A percentile compares a stretch with the other conserved stretches of the same genome.
Evolutionary conservation across 1,140 invertebrate genomes (phyloP).

Genomic region (Homalodisca vitripennis): DNA sequence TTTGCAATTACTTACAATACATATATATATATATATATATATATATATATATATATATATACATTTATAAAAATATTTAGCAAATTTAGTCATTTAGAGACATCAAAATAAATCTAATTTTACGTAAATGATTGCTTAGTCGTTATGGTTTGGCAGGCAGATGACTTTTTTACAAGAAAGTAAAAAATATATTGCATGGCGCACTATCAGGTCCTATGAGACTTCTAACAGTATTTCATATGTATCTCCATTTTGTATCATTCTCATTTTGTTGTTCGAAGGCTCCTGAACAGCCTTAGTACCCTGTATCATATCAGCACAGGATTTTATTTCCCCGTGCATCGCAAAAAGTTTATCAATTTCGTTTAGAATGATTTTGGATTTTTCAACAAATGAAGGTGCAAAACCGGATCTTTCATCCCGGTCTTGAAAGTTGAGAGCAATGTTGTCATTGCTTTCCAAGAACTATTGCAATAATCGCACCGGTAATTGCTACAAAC

Average conservation of each 20-base stretch:
- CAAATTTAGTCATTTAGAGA: too few species aligned
- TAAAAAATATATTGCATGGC: too few species aligned
- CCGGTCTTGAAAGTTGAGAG: conserved; percentile 97
- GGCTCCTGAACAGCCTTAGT: conserved; percentile 81
- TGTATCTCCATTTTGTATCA: conserved; percentile 74
- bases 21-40: too few species aligned
- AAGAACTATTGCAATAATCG: conserved; percentile 96
- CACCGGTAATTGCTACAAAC: conserved; percentile 98
- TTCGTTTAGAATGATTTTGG: conserved; percentile 96
- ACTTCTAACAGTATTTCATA: conserved; percentile 89
- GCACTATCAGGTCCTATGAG: too few species aligned
- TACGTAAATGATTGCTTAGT: too few species aligned
- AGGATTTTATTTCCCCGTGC: conserved; percentile 90
- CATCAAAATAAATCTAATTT: too few species aligned
- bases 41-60: too few species aligned
- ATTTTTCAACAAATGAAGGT: conserved; percentile 95
- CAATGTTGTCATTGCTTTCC: conserved; percentile 99
- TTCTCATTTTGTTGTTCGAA: conserved; percentile 81
- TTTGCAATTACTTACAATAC: too few species aligned
- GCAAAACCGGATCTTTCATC: conserved; percentile 87
- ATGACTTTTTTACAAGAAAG: too few species aligned
- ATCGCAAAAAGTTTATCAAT: conserved; percentile 92
- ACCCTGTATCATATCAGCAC: conserved; percentile 86
- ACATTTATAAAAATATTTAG: too few species aligned
- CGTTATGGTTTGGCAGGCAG: too few species aligned